Conservation (phyloP, 1,140 invertebrate genomes). For the Drosophila cardini region DNA sequence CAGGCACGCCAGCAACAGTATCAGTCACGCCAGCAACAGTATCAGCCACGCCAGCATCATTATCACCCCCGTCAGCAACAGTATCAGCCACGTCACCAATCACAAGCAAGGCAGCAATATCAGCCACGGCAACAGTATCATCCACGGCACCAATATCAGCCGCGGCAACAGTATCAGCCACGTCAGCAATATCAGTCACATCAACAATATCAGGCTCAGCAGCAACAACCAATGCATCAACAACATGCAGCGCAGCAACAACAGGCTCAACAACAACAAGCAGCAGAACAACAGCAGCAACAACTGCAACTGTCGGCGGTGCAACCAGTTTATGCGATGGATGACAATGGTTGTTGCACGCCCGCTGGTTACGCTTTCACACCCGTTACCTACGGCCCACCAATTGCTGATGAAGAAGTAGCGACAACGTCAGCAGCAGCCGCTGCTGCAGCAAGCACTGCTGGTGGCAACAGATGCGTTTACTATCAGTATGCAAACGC, state of each 20-base stretch:
- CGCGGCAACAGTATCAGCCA: not conserved
- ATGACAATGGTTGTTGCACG: slow-evolving; percentile 1
- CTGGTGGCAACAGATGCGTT: slow-evolving; percentile 3
- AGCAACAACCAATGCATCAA: not conserved
- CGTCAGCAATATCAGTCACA: not conserved
- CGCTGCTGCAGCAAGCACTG: not conserved
- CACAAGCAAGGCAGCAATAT: not conserved
- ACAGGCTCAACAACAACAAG: slow-evolving; percentile 2
- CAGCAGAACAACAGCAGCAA: not conserved
- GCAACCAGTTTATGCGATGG: slow-evolving; percentile 1
- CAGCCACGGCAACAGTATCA: not conserved
- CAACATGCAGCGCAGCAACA: not conserved
- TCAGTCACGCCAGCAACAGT: not conserved
- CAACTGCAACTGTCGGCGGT: not conserved
- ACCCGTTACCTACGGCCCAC: slow-evolving; percentile 2
- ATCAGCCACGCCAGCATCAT: not conserved
- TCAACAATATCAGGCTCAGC: not conserved
- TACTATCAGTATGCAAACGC: slow-evolving; percentile 47
- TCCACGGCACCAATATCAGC: not conserved
- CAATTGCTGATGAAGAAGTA: slow-evolving; percentile 8
- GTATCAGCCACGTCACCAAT: not conserved
- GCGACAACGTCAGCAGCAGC: slow-evolving; percentile 3
- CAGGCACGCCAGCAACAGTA: not conserved
- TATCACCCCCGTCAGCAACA: slow-evolving; percentile 1
- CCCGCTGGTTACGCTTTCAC: slow-evolving; percentile 6